A percentile compares a stretch with the other conserved stretches of the same genome.
Evolutionary conservation across 2,888 invertebrate genomes (phyloP).

Genomic region (Sesia bembeciformis): DNA sequence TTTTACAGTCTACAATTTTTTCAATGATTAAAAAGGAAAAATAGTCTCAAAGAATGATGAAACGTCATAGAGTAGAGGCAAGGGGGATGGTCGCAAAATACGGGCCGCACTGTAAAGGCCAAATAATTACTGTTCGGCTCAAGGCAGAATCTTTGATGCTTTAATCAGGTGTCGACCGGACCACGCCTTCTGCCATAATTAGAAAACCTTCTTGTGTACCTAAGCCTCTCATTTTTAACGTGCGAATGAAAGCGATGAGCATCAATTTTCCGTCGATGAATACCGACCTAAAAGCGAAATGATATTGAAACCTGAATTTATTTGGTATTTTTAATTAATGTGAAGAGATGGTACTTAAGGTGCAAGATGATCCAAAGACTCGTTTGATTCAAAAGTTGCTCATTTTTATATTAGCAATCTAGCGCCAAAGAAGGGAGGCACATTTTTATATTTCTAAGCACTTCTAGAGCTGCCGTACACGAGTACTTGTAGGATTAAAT

Average conservation of each 20-base stretch:
- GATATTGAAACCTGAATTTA: not conserved
- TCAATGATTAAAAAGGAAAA: not conserved
- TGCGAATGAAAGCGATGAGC: constrained; percentile 8
- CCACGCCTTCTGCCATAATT: constrained; percentile 54
- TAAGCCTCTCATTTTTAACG: constrained; percentile 19
- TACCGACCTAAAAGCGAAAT: not conserved
- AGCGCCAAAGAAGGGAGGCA: too few relatives aligned
- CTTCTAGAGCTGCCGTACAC: too few relatives aligned
- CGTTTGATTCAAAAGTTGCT: too few relatives aligned
- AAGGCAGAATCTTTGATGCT: constrained; percentile 46
- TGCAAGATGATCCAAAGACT: too few relatives aligned
- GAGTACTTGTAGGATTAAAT: too few relatives aligned
- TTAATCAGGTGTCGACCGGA: constrained; percentile 54
- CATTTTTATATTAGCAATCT: too few relatives aligned
- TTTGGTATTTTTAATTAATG: not conserved
- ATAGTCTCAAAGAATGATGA: not conserved
- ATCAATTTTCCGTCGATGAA: not conserved
- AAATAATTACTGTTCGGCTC: constrained; percentile 47
- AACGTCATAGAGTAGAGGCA: not conserved
- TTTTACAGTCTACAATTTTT: not conserved
- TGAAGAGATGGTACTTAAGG: not conserved
- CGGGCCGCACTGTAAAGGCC: constrained; percentile 25
- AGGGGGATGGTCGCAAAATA: constrained; percentile 9
- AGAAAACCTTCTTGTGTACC: constrained; percentile 22
- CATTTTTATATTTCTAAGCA: too few relatives aligned